Percentiles rank a stretch among this genome's conserved stretches.
phyloP scores from a whole-genome alignment of 1,140 invertebrate species.

The Lasioglossum baleicum region DNA sequence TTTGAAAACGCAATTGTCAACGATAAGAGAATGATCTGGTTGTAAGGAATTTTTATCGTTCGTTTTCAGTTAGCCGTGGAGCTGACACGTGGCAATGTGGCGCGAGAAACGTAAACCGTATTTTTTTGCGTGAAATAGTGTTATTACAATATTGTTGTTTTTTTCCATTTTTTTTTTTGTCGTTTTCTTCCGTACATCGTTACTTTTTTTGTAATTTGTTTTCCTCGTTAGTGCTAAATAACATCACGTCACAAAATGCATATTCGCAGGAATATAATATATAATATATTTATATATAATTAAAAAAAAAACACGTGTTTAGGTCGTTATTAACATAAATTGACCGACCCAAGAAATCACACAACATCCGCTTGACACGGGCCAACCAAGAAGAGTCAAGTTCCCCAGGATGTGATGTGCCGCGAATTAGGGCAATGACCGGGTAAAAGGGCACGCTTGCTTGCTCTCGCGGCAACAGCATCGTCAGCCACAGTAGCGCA shows the following conservation, averaged over 20 bases:
- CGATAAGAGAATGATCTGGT: conserved; percentile 81
- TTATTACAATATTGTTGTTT: conserved; percentile 44
- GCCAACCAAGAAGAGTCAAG: conserved; percentile 75
- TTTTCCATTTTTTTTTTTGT: conserved; percentile 37
- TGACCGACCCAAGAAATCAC: conserved; percentile 74
- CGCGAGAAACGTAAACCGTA: conserved; percentile 60
- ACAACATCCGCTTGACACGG: conserved; percentile 77
- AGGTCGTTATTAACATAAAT: conserved; percentile 73
- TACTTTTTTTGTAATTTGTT: conserved; percentile 71
- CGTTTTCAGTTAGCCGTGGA: conserved; percentile 62
- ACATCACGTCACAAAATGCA: conserved; percentile 88
- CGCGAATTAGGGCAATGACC: conserved; percentile 72
- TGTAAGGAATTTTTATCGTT: conserved; percentile 78
- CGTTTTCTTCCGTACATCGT: conserved; percentile 52
- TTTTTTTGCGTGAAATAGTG: conserved; percentile 34
- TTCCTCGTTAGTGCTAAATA: conserved; percentile 84
- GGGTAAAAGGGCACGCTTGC: conserved; percentile 69
- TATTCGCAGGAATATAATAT: conserved; percentile 90
- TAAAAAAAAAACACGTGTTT: conserved; percentile 75
- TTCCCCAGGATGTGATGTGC: conserved; percentile 67
- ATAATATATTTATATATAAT: conserved; percentile 87
- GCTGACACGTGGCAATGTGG: conserved; percentile 65
- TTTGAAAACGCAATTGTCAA: conserved; percentile 80
- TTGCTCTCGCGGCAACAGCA: conserved; percentile 66
- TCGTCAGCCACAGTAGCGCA: conserved; percentile 78